Percentiles rank a stretch among this genome's conserved stretches.
Conservation (phyloP, 2,113 vertebrate species). For the Thryonomys swinderianus region DNA sequence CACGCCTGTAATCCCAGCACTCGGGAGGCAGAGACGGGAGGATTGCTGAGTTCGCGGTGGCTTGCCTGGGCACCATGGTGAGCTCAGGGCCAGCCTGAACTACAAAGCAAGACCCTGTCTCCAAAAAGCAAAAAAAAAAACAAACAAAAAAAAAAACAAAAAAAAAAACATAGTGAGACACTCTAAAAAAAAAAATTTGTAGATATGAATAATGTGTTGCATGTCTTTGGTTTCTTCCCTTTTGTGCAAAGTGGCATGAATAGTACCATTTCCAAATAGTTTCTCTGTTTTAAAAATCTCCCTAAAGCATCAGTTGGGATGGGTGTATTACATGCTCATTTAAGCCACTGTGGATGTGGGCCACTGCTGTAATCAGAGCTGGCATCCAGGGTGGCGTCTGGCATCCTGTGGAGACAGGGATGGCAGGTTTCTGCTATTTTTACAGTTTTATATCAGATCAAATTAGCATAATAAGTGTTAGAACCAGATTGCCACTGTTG, state of each 20-base stretch:
- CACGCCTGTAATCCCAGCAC: no score
- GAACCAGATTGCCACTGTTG: conserved; percentile 36
- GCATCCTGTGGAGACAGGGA: conserved; percentile 7
- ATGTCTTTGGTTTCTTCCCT: neutral
- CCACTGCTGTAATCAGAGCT: neutral
- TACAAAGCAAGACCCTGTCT: no score
- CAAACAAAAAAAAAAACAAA: no score
- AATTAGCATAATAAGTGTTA: conserved; percentile 68
- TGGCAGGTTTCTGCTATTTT: conserved; percentile 53
- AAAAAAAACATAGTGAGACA: neutral
- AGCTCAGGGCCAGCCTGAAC: no score
- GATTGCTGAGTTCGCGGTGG: no score
- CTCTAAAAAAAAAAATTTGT: neutral
- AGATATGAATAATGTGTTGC: neutral
- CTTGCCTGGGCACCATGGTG: no score
- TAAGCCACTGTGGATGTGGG: neutral
- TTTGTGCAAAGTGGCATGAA: neutral
- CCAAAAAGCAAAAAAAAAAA: no score
- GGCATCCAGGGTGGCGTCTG: neutral
- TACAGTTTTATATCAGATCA: conserved; percentile 53
- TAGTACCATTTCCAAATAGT: neutral
- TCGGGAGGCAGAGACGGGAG: no score
- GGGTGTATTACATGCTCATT: neutral
- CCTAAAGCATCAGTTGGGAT: neutral
- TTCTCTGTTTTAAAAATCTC: neutral